Conservation (phyloP, 2,888 invertebrate genomes). For the Rhyacophila evoluta region DNA sequence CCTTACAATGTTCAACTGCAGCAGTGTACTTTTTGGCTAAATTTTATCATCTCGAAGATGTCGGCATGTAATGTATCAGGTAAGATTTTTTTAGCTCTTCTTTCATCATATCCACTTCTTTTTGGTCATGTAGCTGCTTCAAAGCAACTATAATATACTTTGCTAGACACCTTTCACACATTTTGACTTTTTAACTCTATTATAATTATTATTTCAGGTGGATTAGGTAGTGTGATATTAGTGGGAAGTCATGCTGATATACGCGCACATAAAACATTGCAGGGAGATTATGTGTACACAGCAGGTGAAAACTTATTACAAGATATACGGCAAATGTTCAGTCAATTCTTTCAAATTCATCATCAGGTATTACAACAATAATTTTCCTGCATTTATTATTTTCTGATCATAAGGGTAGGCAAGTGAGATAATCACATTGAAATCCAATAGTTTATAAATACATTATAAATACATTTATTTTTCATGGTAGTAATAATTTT, state of each 20-base stretch:
- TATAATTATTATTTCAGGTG: conserved; percentile 61
- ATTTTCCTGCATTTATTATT: too few species aligned
- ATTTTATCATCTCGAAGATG: conserved; percentile 76
- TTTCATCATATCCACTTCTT: too few species aligned
- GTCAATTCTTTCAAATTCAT: conserved; percentile 71
- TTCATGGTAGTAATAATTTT: too few species aligned
- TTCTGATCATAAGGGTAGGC: too few species aligned
- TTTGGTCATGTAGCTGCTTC: too few species aligned
- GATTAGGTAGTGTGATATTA: conserved; percentile 73
- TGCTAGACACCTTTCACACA: too few species aligned
- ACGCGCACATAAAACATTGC: conserved; percentile 66
- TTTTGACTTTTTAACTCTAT: too few species aligned
- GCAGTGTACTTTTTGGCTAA: conserved; percentile 80
- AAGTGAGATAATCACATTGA: too few species aligned
- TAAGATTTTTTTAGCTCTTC: too few species aligned
- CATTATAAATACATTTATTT: too few species aligned
- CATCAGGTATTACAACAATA: conserved; percentile 68
- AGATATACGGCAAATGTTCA: conserved; percentile 64
- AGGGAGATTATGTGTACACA: conserved; percentile 71
- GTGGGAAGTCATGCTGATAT: conserved; percentile 75
- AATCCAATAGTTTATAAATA: too few species aligned
- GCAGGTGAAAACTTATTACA: conserved; percentile 68
- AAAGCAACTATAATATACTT: too few species aligned
- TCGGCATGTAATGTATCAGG: conserved; percentile 53
- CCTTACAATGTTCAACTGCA: conserved; percentile 75